These are phyloP conservation scores for Colinus virginianus DNA, from an alignment of 2,113 vertebrate genomes.

Conservation along the genomic window DNA sequence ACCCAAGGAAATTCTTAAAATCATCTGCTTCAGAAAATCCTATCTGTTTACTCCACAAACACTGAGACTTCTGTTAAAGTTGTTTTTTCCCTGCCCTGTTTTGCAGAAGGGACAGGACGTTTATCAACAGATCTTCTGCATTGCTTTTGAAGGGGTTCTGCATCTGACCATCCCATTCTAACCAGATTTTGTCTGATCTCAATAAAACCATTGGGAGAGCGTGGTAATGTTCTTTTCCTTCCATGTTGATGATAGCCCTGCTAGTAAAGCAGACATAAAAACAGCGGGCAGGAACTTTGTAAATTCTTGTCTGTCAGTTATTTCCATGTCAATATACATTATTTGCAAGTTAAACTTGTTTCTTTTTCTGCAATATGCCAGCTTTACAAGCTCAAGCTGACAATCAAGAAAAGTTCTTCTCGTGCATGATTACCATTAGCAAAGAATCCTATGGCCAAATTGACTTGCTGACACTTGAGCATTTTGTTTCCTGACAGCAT, in stretches of 20 bases:
- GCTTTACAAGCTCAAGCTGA: neutral
- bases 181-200: neutral
- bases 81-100: neutral
- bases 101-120: neutral
- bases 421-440: neutral
- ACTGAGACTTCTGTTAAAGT: neutral
- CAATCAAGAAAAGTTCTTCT: slow-evolving; percentile 8
- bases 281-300: neutral
- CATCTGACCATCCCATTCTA: fast-evolving
- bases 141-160: neutral
- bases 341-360: slow-evolving; percentile 39
- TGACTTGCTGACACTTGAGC: neutral
- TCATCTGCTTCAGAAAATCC: neutral
- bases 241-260: neutral
- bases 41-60: neutral
- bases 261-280: neutral
- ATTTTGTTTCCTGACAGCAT: neutral
- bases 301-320: neutral
- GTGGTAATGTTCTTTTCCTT: neutral
- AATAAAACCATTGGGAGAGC: neutral
- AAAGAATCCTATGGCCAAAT: neutral
- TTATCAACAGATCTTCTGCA: neutral
- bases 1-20: neutral
- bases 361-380: slow-evolving; percentile 10
- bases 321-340: neutral